These are phyloP conservation scores for Nomada fucata DNA, from an alignment of 2,888 invertebrate genomes.

Conservation along the genomic window DNA sequence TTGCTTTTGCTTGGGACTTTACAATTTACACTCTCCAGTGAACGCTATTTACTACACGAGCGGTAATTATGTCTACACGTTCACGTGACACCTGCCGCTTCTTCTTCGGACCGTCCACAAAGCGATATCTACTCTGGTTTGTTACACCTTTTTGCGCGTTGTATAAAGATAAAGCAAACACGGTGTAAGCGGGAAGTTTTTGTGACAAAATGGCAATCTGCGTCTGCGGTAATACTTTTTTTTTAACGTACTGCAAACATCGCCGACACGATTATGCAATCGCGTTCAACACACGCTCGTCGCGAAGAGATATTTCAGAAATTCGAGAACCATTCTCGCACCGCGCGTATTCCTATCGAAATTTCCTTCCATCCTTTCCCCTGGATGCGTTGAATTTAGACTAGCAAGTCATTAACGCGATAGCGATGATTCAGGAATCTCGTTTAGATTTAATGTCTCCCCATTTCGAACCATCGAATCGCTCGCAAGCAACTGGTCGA, in stretches of 20 bases:
- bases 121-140: too few relatives aligned
- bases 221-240: background rate
- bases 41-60: slow-evolving; percentile 28
- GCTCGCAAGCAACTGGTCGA: background rate
- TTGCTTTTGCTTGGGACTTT: slow-evolving; percentile 13
- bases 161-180: background rate
- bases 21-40: slow-evolving; percentile 44
- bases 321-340: too few relatives aligned
- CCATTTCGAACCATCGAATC: background rate
- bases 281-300: too few relatives aligned
- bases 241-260: background rate
- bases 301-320: too few relatives aligned
- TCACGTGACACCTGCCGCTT: slow-evolving; percentile 17
- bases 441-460: too few relatives aligned
- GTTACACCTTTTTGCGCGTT: background rate
- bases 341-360: too few relatives aligned
- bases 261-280: background rate
- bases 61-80: background rate
- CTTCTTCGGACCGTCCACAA: background rate
- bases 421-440: background rate
- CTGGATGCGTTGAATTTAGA: too few relatives aligned
- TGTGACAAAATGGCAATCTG: background rate
- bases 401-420: too few relatives aligned
- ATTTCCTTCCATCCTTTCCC: too few relatives aligned
- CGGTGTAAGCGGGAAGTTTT: background rate